A percentile compares a stretch with the other conserved stretches of the same genome.
phyloP scores from a whole-genome alignment of 2,888 invertebrate species.

The Ophioninae sp. region DNA sequence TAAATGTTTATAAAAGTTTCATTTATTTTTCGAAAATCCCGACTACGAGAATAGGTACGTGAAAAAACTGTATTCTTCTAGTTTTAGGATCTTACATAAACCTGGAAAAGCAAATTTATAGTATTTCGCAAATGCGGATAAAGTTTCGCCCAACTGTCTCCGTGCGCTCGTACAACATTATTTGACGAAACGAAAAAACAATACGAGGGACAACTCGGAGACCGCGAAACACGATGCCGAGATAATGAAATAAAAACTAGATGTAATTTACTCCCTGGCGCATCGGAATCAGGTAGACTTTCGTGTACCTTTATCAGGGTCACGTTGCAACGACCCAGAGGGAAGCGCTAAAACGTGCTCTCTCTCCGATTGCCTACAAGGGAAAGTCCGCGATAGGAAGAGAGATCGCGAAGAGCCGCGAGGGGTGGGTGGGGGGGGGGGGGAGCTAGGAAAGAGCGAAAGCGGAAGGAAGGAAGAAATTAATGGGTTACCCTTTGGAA shows the following conservation, averaged over 20 bases:
- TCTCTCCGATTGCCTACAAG: constrained; percentile 20
- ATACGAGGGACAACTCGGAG: background rate
- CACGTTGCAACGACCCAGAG: constrained; percentile 50
- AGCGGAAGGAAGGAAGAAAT: constrained; percentile 63
- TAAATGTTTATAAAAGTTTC: background rate
- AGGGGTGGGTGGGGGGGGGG: constrained; percentile 11
- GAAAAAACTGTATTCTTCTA: no score
- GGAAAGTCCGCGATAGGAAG: constrained; percentile 42
- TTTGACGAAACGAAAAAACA: constrained; percentile 9
- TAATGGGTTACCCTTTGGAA: constrained; percentile 59
- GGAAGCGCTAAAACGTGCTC: constrained; percentile 54
- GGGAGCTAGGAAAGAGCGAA: constrained; percentile 36
- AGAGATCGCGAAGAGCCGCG: constrained; percentile 1
- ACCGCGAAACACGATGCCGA: constrained; percentile 14
- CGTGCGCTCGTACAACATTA: background rate
- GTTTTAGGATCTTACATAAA: background rate
- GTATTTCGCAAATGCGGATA: background rate
- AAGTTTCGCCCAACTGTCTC: background rate
- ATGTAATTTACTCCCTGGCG: constrained; percentile 31
- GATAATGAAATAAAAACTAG: constrained; percentile 24
- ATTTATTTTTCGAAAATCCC: no score
- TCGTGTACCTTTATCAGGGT: constrained; percentile 55
- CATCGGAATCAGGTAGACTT: constrained; percentile 38
- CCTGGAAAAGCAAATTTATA: background rate
- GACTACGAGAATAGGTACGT: no score